These are phyloP conservation scores for Papilio polytes DNA, from an alignment of 1,140 invertebrate genomes.

Conservation along the genomic window DNA sequence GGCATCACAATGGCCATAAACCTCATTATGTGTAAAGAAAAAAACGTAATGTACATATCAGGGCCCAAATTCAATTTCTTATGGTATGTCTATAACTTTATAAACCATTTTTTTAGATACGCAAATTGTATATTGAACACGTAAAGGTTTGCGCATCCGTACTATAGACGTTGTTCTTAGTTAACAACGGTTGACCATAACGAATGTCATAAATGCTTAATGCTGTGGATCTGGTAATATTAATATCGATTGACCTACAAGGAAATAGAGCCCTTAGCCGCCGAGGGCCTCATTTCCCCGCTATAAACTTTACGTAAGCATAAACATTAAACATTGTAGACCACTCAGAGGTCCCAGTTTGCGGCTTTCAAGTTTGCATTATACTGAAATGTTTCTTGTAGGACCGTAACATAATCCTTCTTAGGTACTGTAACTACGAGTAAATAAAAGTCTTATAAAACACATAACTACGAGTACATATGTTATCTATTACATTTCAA, in stretches of 20 bases:
- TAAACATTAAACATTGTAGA: slow-evolving; percentile 19
- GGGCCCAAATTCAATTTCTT: too few relatives aligned
- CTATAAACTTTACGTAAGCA: slow-evolving; percentile 8
- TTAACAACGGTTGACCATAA: background rate
- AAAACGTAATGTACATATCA: too few relatives aligned
- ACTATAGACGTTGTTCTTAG: background rate
- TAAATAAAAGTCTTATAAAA: background rate
- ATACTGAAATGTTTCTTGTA: slow-evolving; percentile 4
- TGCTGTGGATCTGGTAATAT: background rate
- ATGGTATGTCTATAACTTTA: too few relatives aligned
- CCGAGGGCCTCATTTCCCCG: slow-evolving; percentile 4
- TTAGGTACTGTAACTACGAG: background rate
- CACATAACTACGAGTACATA: too few relatives aligned
- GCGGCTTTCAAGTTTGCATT: slow-evolving; percentile 2
- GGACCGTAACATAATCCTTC: background rate
- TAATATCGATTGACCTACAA: slow-evolving; percentile 18
- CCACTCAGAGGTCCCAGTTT: slow-evolving; percentile 8
- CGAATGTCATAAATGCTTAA: slow-evolving; percentile 17
- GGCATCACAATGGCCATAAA: too few relatives aligned
- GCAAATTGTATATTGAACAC: too few relatives aligned
- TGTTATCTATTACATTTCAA: background rate
- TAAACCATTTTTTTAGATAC: too few relatives aligned
- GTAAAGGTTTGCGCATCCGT: too few relatives aligned
- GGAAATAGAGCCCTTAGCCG: background rate
- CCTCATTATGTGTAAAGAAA: too few relatives aligned